Evolutionary conservation across 2,888 invertebrate genomes (phyloP).

Genomic region (Lasioglossum figueresi): DNA sequence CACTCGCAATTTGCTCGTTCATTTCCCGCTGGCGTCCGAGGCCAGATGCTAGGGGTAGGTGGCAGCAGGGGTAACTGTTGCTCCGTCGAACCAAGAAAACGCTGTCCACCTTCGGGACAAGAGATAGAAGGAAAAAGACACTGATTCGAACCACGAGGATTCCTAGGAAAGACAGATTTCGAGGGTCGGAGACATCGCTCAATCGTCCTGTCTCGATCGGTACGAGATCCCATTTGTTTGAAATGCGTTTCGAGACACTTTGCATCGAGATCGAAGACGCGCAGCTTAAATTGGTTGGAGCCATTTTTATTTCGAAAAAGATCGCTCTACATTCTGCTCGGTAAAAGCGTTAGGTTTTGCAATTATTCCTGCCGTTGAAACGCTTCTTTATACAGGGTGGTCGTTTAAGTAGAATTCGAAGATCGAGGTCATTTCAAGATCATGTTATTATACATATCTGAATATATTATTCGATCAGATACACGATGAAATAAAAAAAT

Average conservation of each 20-base stretch:
- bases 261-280: not conserved
- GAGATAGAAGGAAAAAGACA: not conserved
- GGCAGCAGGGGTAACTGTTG: slow-evolving; percentile 1
- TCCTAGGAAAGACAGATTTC: not conserved
- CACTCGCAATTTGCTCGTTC: slow-evolving; percentile 41
- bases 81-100: not conserved
- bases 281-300: not conserved
- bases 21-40: slow-evolving; percentile 24
- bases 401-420: no score
- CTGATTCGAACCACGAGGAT: not conserved
- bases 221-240: slow-evolving; percentile 17
- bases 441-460: no score
- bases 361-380: not conserved
- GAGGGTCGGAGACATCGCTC: slow-evolving; percentile 10
- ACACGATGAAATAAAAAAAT: no score
- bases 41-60: not conserved
- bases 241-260: not conserved
- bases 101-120: not conserved
- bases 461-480: no score
- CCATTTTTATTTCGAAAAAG: not conserved
- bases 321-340: not conserved
- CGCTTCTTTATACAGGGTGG: not conserved
- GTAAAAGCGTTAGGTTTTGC: not conserved
- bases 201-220: slow-evolving; percentile 22
- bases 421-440: no score